These are phyloP conservation scores for Hybos culiciformis DNA, from an alignment of 2,888 invertebrate genomes.

Conservation along the genomic window DNA sequence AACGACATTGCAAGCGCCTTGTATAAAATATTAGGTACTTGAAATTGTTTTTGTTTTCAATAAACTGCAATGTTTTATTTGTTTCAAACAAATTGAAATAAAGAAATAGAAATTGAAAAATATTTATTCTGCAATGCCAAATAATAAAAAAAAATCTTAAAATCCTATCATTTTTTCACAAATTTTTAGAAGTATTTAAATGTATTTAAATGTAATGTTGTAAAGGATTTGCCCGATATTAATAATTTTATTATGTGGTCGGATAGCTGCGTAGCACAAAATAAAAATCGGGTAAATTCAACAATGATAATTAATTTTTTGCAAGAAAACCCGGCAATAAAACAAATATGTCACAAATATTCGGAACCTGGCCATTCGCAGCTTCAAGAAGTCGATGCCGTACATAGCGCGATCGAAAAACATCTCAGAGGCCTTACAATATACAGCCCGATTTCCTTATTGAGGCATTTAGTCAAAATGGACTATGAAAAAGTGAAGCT, in stretches of 20 bases:
- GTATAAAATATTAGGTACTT: not conserved
- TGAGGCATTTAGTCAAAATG: not conserved
- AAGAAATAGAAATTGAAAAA: too few species aligned
- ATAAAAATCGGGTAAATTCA: not conserved
- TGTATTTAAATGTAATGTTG: too few species aligned
- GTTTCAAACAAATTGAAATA: too few species aligned
- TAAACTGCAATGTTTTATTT: too few species aligned
- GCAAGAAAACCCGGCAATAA: not conserved
- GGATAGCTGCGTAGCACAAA: not conserved
- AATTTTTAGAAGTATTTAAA: too few species aligned
- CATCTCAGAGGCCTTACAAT: not conserved
- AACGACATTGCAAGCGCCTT: not conserved
- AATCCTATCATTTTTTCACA: too few species aligned
- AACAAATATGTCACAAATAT: not conserved
- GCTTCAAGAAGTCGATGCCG: slow-evolving; percentile 1
- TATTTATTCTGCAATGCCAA: too few species aligned
- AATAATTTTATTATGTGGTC: not conserved
- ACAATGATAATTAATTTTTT: not conserved
- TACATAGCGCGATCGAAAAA: slow-evolving; percentile 1
- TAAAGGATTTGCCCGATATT: not conserved
- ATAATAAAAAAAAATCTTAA: too few species aligned
- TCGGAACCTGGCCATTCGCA: not conserved
- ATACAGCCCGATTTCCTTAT: not conserved
- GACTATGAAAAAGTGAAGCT: not conserved
- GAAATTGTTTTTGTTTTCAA: too few species aligned